Evolutionary conservation across 2,888 invertebrate genomes (phyloP).

Genomic region (Iphiclides podalirius): DNA sequence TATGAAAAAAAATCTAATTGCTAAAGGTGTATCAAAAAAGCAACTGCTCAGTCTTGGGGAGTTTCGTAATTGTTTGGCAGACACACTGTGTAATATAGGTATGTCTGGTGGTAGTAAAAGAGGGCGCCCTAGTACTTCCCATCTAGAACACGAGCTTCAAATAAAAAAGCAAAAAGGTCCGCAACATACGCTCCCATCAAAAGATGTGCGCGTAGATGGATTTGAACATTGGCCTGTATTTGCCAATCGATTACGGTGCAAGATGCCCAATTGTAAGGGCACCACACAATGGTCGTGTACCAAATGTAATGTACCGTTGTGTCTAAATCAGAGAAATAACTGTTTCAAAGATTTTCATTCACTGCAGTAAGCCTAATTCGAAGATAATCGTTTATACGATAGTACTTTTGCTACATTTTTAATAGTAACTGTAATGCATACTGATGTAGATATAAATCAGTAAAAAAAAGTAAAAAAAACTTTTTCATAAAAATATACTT

Average conservation of each 20-base stretch:
- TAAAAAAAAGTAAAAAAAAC: too few species aligned
- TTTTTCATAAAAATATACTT: conserved; percentile 19
- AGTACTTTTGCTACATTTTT: conserved; percentile 6
- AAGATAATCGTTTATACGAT: conserved; percentile 22
- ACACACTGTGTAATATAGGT: conserved; percentile 9
- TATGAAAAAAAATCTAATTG: conserved; percentile 25
- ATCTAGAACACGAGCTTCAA: conserved; percentile 30
- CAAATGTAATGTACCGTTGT: conserved; percentile 31
- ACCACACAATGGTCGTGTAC: conserved; percentile 34
- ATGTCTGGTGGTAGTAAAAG: background rate
- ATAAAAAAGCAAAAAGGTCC: conserved; percentile 26
- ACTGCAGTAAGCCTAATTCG: conserved; percentile 29
- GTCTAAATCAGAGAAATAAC: conserved; percentile 30
- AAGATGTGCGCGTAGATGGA: conserved; percentile 37
- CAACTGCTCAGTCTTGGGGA: conserved; percentile 21
- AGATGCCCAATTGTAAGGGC: conserved; percentile 33
- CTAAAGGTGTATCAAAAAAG: conserved; percentile 20
- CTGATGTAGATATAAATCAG: conserved; percentile 16
- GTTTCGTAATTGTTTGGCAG: conserved; percentile 23
- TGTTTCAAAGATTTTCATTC: conserved; percentile 32
- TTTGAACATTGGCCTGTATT: conserved; percentile 38
- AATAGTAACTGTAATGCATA: conserved; percentile 11
- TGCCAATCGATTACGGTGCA: conserved; percentile 34
- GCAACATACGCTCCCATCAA: conserved; percentile 33
- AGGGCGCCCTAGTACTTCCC: conserved; percentile 12